Percentiles rank a stretch among this genome's conserved stretches.
These are phyloP conservation scores for Circaetus cinerascens DNA, from an alignment of 2,113 vertebrate genomes.

Conservation along the genomic window DNA sequence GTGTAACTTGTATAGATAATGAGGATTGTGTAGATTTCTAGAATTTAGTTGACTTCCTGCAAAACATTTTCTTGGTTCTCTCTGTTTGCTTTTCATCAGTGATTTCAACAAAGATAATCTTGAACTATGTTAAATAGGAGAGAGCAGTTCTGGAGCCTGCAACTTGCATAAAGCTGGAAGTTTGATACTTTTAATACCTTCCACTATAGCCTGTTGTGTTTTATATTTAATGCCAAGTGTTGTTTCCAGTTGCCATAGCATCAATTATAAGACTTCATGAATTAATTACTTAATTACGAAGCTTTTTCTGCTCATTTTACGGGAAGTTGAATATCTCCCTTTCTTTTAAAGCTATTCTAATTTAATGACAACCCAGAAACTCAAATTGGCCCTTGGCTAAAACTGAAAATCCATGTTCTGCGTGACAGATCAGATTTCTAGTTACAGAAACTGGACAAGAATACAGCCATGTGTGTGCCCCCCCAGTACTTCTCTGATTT, in stretches of 20 bases:
- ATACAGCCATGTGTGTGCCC: fast-evolving
- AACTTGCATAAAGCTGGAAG: not conserved
- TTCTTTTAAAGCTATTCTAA: not conserved
- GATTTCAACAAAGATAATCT: not conserved
- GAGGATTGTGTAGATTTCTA: not conserved
- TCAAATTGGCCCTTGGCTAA: not conserved
- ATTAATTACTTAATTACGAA: not conserved
- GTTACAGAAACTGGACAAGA: not conserved
- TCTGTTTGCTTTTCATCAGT: not conserved
- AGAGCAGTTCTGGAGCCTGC: not conserved
- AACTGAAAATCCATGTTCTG: not conserved
- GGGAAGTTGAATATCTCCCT: not conserved
- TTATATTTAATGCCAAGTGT: not conserved
- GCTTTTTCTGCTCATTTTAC: not conserved
- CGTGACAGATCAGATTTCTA: not conserved
- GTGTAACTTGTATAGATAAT: not conserved
- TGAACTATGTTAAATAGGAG: not conserved
- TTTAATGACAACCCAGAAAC: not conserved
- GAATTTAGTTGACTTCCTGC: not conserved
- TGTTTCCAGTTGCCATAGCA: not conserved
- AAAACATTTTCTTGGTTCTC: not conserved
- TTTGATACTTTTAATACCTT: not conserved
- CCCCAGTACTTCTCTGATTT: fast-evolving
- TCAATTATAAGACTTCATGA: not conserved
- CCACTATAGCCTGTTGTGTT: not conserved